A percentile compares a stretch with the other conserved stretches of the same genome.
These are phyloP conservation scores for Chelonus formosanus DNA, from an alignment of 2,888 invertebrate species.

Conservation along the genomic window DNA sequence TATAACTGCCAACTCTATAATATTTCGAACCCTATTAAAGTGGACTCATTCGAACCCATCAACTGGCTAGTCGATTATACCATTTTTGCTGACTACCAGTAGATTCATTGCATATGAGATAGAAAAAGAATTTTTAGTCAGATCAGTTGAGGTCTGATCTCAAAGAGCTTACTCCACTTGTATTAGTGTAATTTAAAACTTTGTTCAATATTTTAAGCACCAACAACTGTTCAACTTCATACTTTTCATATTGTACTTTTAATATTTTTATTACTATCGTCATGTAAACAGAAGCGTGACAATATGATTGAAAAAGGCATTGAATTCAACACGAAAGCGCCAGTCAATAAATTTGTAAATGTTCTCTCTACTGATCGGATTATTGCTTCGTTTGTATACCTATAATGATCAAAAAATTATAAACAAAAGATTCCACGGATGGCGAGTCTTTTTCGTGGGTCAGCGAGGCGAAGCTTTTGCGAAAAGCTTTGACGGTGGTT, in stretches of 20 bases:
- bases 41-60: slow-evolving; percentile 27
- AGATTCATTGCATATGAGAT: background rate
- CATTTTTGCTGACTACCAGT: slow-evolving; percentile 22
- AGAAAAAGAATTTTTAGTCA: background rate
- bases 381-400: slow-evolving; percentile 49
- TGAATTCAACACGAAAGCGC: slow-evolving; percentile 28
- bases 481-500: slow-evolving; percentile 59
- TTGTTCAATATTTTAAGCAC: too few relatives aligned
- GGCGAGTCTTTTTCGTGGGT: slow-evolving; percentile 64
- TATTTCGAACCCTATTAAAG: slow-evolving; percentile 34
- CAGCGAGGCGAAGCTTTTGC: slow-evolving; percentile 59
- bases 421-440: slow-evolving; percentile 66
- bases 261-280: too few relatives aligned
- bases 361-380: slow-evolving; percentile 39
- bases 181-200: too few relatives aligned
- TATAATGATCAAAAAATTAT: slow-evolving; percentile 65
- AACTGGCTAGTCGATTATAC: slow-evolving; percentile 23
- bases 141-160: too few relatives aligned
- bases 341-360: slow-evolving; percentile 59
- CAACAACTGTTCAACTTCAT: too few relatives aligned
- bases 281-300: background rate
- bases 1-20: slow-evolving; percentile 28
- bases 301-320: slow-evolving; percentile 3
- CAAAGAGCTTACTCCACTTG: too few relatives aligned
- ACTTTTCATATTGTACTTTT: too few relatives aligned